Evolutionary conservation across 2,888 invertebrate species (phyloP), one percentile per base, ranked within the genome.

Genomic region (Lasioglossum calceatum): DNA sequence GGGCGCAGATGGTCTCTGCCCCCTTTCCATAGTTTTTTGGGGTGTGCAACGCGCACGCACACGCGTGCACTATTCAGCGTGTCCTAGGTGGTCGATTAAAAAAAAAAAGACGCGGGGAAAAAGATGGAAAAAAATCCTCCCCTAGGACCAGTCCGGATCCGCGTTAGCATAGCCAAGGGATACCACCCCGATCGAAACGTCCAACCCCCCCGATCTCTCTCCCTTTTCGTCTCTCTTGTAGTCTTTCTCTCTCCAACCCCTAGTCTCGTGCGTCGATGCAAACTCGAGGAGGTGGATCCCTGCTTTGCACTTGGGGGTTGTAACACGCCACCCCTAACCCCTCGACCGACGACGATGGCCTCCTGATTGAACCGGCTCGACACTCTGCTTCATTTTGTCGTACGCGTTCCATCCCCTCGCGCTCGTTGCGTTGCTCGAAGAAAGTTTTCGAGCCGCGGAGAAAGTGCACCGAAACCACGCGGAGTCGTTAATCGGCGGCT

Each of bases 91-190:
- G 70, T 71, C 78, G 79, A n/a, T 50, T 64, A 54, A 67, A 64
- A 74, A 75, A 78, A 32, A 67, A 73, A 36, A 36, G 0, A 77
- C n/a, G 16, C 39, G 39, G 71, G 93, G 93, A 93, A 93, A 90
- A 89, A 91, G 93, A 70, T n/a, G 70, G 70, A 23, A 42, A 93
- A 93, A 94, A 93, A 92, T 92, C 91, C 91, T 92, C 93, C 93
- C 94, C 93, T 92, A 92, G 91, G 89, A 92, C 84, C 89, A 88
- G 80, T 86, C 86, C 70, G 86, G 82, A 78, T 81, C 85, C 86
- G 81, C 85, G 91, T 90, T 91, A 92, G 89, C 90, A 89, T 90
- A 91, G 91, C 87, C 91, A 88, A 89, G 91, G 93, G 91, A 92
- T 91, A 90, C 88, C 87, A 87, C 89, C 89, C 91, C 89, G 84